These are phyloP conservation scores for Uria lomvia DNA, from an alignment of 2,113 vertebrate species.

Conservation along the genomic window DNA sequence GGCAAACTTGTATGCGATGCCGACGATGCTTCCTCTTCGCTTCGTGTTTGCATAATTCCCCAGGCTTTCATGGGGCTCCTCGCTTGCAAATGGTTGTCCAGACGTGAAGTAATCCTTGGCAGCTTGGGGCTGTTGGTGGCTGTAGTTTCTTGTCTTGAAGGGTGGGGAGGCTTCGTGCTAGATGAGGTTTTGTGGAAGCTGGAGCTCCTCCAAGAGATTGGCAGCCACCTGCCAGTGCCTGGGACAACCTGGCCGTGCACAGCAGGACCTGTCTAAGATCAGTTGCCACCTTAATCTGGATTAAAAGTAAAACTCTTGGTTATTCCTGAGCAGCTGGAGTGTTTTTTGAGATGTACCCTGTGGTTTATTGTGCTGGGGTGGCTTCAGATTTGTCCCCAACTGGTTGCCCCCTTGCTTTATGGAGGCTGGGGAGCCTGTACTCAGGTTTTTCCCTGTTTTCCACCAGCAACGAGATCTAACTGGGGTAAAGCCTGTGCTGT, in stretches of 20 bases:
- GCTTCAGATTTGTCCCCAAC: background rate
- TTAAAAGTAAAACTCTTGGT: background rate
- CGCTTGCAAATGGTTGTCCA: background rate
- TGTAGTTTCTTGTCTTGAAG: background rate
- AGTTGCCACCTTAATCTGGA: background rate
- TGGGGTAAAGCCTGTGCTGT: background rate
- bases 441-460: background rate
- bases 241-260: background rate
- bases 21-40: background rate
- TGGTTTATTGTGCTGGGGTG: background rate
- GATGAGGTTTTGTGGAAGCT: background rate
- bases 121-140: background rate
- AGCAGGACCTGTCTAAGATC: background rate
- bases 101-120: background rate
- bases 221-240: fast-evolving
- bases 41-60: slow-evolving; percentile 10
- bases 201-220: background rate
- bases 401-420: background rate
- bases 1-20: background rate
- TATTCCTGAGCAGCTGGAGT: background rate
- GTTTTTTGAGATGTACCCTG: background rate
- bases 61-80: background rate
- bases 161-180: background rate
- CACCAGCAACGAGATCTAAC: background rate
- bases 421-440: background rate